phyloP scores from a whole-genome alignment of 2,113 vertebrate species.

The Carassius auratus region DNA sequence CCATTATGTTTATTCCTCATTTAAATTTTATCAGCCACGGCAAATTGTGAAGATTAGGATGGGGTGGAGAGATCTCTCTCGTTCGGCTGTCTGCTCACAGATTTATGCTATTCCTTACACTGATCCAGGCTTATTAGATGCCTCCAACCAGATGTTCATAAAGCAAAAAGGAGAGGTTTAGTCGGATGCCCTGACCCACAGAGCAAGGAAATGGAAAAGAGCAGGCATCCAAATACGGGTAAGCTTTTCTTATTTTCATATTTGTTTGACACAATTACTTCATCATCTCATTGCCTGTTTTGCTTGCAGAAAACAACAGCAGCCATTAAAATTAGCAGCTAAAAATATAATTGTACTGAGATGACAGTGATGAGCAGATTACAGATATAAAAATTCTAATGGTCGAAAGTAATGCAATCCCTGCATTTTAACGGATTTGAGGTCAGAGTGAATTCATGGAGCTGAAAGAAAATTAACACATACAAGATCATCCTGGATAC shows the following conservation, averaged over 20 bases:
- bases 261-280: not conserved
- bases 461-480: not conserved
- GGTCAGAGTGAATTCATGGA: not conserved
- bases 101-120: constrained; percentile 72
- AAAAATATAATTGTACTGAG: not conserved
- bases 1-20: constrained; percentile 76
- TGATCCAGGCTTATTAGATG: constrained; percentile 73
- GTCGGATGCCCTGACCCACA: constrained; percentile 59
- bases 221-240: constrained; percentile 24
- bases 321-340: not conserved
- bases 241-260: not conserved
- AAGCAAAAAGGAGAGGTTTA: constrained; percentile 67
- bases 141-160: constrained; percentile 63
- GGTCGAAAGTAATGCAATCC: not conserved
- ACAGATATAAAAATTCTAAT: not conserved
- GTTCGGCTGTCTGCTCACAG: constrained; percentile 65
- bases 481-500: not conserved
- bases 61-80: constrained; percentile 59
- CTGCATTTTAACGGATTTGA: not conserved
- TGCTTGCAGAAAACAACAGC: not conserved
- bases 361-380: not conserved
- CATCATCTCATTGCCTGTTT: not conserved
- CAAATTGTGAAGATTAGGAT: constrained; percentile 77
- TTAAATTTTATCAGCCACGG: constrained; percentile 74
- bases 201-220: constrained; percentile 42